These are phyloP conservation scores for Drosophila pseudoananassae DNA, from an alignment of 1,140 invertebrate genomes.

Conservation along the genomic window DNA sequence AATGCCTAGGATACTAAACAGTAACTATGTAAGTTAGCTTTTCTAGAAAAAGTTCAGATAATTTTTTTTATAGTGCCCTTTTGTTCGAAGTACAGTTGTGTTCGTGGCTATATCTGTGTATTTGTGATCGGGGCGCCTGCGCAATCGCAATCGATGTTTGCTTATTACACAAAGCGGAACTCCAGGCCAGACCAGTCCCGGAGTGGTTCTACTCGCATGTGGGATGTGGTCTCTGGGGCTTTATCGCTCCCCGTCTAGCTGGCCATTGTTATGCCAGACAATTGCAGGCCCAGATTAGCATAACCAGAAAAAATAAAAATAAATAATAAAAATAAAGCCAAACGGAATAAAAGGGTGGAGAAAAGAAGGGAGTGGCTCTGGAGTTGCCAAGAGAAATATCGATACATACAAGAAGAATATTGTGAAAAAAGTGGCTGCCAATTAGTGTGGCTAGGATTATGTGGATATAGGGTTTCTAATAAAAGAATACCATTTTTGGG, in stretches of 20 bases:
- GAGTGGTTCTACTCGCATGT: conserved; percentile 35
- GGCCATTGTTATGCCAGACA: conserved; percentile 58
- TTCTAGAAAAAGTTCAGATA: not conserved
- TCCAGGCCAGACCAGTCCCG: conserved; percentile 42
- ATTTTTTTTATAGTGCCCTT: conserved; percentile 1
- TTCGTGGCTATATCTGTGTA: not conserved
- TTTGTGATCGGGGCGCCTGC: conserved; percentile 36
- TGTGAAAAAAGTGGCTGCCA: conserved; percentile 8
- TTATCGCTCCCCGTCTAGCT: conserved; percentile 37
- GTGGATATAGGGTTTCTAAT: conserved; percentile 4
- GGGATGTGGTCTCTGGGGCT: conserved; percentile 33
- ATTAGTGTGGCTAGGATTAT: conserved; percentile 3
- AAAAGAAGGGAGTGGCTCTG: conserved; percentile 26
- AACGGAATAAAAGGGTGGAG: conserved; percentile 5
- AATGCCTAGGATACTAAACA: too few species aligned
- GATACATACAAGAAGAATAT: not conserved
- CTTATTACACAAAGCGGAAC: conserved; percentile 77
- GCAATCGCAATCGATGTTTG: conserved; percentile 49
- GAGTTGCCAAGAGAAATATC: not conserved
- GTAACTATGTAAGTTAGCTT: too few species aligned
- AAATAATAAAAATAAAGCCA: not conserved
- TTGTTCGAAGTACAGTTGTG: conserved; percentile 10
- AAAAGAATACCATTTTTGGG: not conserved
- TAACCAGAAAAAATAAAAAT: conserved; percentile 40
- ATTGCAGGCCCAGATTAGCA: conserved; percentile 49